phyloP scores from a whole-genome alignment of 1,140 invertebrate species.

The Hycleus phaleratus region DNA sequence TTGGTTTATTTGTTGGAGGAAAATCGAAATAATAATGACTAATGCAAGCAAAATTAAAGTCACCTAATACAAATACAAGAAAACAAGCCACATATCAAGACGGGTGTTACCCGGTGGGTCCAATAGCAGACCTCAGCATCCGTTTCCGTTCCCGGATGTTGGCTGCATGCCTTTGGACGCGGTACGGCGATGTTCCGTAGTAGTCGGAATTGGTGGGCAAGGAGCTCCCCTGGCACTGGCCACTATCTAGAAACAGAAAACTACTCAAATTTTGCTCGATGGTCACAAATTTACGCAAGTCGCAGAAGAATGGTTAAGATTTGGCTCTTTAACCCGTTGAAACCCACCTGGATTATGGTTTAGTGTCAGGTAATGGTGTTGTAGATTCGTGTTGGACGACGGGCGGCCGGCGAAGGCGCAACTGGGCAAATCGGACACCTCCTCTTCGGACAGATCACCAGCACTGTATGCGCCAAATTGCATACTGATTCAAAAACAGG shows the following conservation, averaged over 20 bases:
- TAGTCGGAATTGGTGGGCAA: constrained; percentile 41
- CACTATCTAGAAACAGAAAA: constrained; percentile 37
- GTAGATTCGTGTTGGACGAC: constrained; percentile 31
- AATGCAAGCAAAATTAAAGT: constrained; percentile 17
- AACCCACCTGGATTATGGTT: constrained; percentile 34
- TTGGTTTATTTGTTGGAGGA: constrained; percentile 1
- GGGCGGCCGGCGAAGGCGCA: constrained; percentile 57
- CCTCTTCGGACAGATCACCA: constrained; percentile 48
- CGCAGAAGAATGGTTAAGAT: too few relatives aligned
- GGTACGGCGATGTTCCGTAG: constrained; percentile 68
- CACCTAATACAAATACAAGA: constrained; percentile 24
- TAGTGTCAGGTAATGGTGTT: constrained; percentile 40
- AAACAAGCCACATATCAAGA: constrained; percentile 30
- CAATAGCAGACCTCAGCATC: constrained; percentile 85
- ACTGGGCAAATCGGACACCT: constrained; percentile 54
- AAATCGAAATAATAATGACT: not conserved
- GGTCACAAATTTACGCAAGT: not conserved
- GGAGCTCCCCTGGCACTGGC: constrained; percentile 37
- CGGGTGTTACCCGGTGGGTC: constrained; percentile 56
- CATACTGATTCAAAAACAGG: constrained; percentile 33
- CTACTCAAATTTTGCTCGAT: too few relatives aligned
- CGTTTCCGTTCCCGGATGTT: constrained; percentile 90
- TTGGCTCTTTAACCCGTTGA: not conserved
- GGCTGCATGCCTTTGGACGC: constrained; percentile 81
- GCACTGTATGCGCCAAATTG: constrained; percentile 47